phyloP scores from a whole-genome alignment of 2,888 invertebrate species.

The Hemithea aestivaria region DNA sequence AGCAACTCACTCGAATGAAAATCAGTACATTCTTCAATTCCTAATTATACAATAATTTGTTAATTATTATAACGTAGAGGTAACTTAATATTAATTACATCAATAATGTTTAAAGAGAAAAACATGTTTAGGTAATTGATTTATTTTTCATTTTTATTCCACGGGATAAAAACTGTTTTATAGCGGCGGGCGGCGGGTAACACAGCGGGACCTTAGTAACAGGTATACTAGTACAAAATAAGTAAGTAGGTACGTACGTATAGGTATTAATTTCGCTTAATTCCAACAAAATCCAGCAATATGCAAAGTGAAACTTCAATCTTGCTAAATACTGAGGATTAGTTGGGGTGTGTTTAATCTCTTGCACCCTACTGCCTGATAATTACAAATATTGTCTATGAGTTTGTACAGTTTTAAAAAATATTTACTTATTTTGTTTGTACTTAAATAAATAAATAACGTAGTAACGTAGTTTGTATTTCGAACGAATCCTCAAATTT shows the following conservation, averaged over 20 bases:
- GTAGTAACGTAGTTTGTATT: too few species aligned
- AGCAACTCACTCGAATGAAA: not conserved
- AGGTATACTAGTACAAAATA: slow-evolving; percentile 2
- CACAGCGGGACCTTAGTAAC: too few species aligned
- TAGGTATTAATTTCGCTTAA: slow-evolving; percentile 4
- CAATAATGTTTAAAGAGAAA: too few species aligned
- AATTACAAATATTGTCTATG: slow-evolving; percentile 18
- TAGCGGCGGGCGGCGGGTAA: too few species aligned
- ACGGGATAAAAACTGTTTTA: too few species aligned
- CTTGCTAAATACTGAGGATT: slow-evolving; percentile 43
- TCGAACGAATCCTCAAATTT: too few species aligned
- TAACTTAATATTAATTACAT: too few species aligned
- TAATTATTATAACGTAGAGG: too few species aligned
- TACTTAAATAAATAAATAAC: too few species aligned
- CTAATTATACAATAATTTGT: not conserved
- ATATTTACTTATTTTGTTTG: slow-evolving; percentile 2
- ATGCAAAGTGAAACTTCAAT: slow-evolving; percentile 43
- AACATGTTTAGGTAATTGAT: slow-evolving; percentile 6
- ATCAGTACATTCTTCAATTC: not conserved
- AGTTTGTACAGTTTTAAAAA: too few species aligned
- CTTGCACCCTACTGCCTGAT: slow-evolving; percentile 30
- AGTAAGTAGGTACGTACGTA: not conserved
- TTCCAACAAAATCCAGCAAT: slow-evolving; percentile 34
- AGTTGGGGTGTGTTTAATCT: slow-evolving; percentile 36
- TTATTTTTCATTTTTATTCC: too few species aligned